Conservation (phyloP, 2,888 invertebrate genomes). For the Thecophora atra region DNA sequence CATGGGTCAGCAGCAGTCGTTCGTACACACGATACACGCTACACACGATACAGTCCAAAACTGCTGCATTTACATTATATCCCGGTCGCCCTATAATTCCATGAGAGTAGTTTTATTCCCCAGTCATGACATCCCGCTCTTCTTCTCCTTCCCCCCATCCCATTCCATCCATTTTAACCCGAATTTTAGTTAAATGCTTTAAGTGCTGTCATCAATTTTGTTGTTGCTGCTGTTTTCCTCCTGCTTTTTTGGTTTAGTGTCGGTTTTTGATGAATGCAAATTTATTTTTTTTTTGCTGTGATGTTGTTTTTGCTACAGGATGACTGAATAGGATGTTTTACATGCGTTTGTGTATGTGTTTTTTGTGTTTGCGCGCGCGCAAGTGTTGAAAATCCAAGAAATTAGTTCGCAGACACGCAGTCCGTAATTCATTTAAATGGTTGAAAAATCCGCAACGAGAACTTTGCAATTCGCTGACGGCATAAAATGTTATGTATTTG, state of each 20-base stretch:
- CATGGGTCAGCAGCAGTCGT: no score
- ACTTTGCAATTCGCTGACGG: slow-evolving; percentile 32
- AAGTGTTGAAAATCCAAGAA: slow-evolving; percentile 58
- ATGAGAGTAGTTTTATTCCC: no score
- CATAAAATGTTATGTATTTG: slow-evolving; percentile 4
- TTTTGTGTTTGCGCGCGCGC: slow-evolving; percentile 7
- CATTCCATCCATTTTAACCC: neutral
- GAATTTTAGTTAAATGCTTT: neutral
- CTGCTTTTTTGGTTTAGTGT: neutral
- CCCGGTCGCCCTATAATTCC: no score
- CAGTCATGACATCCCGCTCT: no score
- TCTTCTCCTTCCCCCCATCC: no score
- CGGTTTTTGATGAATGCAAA: slow-evolving; percentile 33
- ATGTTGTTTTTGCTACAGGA: slow-evolving; percentile 4
- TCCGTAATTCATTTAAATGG: slow-evolving; percentile 53
- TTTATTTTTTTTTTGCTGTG: neutral
- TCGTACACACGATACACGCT: no score
- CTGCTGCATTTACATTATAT: no score
- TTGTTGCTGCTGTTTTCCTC: no score
- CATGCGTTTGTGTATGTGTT: neutral
- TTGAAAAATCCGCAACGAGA: slow-evolving; percentile 35
- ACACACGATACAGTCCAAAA: no score
- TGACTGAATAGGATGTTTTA: no score
- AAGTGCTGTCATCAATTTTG: slow-evolving; percentile 22
- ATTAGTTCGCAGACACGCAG: slow-evolving; percentile 65